Evolutionary conservation across 2,888 invertebrate genomes (phyloP).

Genomic region (Enchytraeus crypticus): DNA sequence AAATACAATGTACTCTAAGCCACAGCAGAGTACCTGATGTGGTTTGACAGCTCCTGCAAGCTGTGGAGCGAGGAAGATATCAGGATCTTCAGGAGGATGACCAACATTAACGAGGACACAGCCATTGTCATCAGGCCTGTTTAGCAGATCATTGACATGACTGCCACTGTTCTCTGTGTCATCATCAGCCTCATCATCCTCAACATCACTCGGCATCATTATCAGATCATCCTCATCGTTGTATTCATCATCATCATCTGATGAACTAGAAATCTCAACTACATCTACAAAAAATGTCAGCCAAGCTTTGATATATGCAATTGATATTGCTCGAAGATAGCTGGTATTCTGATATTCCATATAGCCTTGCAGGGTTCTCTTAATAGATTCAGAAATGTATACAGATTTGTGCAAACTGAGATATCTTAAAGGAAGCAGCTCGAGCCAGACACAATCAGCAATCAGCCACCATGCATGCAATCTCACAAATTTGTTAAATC

Average conservation of each 20-base stretch:
- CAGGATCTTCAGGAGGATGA: slow-evolving; percentile 79
- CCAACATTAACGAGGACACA: slow-evolving; percentile 86
- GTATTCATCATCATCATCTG: slow-evolving; percentile 61
- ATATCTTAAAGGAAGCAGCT: too few relatives aligned
- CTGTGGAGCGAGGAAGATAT: slow-evolving; percentile 80
- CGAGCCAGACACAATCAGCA: too few relatives aligned
- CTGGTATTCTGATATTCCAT: too few relatives aligned
- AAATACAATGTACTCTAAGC: too few relatives aligned
- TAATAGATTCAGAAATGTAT: too few relatives aligned
- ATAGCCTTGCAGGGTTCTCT: neutral
- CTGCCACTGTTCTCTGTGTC: slow-evolving; percentile 79
- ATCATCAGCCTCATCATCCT: slow-evolving; percentile 57
- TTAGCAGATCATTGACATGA: slow-evolving; percentile 84
- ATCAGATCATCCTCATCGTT: slow-evolving; percentile 43
- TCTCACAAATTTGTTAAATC: too few relatives aligned
- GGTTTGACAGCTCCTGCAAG: slow-evolving; percentile 85
- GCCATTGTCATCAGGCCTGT: slow-evolving; percentile 81
- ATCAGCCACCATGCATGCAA: too few relatives aligned
- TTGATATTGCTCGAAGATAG: too few relatives aligned
- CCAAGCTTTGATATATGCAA: too few relatives aligned
- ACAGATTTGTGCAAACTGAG: too few relatives aligned
- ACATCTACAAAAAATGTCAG: slow-evolving; percentile 26
- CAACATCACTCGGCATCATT: slow-evolving; percentile 22
- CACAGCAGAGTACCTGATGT: slow-evolving; percentile 76
- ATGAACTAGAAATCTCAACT: slow-evolving; percentile 42